Base-by-base conservation (phyloP, 2,113 vertebrate species). In the Cottus gobio region DNA sequence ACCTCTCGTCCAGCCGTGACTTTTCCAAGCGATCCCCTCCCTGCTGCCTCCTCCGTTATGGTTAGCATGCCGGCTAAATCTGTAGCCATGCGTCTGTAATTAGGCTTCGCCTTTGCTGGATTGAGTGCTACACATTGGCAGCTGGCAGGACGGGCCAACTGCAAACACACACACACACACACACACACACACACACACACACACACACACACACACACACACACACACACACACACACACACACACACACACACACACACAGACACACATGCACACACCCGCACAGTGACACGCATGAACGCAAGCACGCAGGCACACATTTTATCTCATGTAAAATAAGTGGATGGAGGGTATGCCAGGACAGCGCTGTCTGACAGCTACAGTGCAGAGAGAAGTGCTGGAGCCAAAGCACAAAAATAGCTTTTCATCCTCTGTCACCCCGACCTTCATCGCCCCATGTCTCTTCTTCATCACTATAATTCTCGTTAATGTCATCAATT, bases 31-130 rank as follows among this genome's bases (percentile, higher is more conserved):
- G 89, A 93, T 93, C 92, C 92, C 93, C 93, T 94, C 94, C 94
- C 94, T 94, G 92, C 91, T 89, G 92, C 93, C 92, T 95, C 93
- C 94, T 94, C 94, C 94, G 93, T 94, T 95, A 88, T 95, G 95
- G 95, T 95, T 96, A 95, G 93, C 94, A 95, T 95, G 92, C 93
- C 89, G 93, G 93, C 94, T 96, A 96, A 95, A 96, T 95, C 90
- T 94, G 95, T 94, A 93, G 93, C 93, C 90, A 74, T 86, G 94
- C 91, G 88, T 91, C 95, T 95, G 95, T 96, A 96, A 96, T 96
- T 96, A 96, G 93, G 94, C 91, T 84, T 89, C 48, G 90, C 91
- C 91, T 91, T 80, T 82, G 90, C 85, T 85, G 85, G 90, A 90
- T 91, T 89, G 91, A 93, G 92, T 84, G 85, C 92, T 94, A 80